Evolutionary conservation across 2,888 invertebrate species (phyloP).

Genomic region (Ypsolopha scabrella): DNA sequence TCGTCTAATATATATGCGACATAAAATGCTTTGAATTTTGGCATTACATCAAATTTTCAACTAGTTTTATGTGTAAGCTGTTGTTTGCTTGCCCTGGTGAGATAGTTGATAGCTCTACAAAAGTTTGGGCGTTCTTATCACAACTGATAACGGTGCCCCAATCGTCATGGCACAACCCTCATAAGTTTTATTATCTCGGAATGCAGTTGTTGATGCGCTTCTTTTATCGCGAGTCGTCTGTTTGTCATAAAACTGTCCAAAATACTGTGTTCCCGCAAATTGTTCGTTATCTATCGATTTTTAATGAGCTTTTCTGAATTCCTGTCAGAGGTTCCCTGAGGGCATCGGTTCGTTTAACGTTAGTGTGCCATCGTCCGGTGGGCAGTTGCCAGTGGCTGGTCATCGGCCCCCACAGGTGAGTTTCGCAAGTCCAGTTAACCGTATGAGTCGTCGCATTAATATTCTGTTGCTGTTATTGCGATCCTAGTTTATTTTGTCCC

Average conservation of each 20-base stretch:
- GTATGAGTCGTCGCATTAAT: constrained; percentile 60
- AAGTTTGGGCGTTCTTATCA: constrained; percentile 24
- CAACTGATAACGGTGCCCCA: constrained; percentile 40
- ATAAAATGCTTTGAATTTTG: too few relatives aligned
- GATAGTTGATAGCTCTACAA: too few relatives aligned
- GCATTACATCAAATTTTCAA: neutral
- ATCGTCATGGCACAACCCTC: constrained; percentile 45
- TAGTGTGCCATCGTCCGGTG: constrained; percentile 23
- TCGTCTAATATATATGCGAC: too few relatives aligned
- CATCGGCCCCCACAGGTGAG: constrained; percentile 62
- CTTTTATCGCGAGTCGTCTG: constrained; percentile 34
- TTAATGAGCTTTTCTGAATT: constrained; percentile 3
- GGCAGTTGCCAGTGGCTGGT: constrained; percentile 39
- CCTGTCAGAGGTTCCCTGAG: neutral
- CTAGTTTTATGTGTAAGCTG: neutral
- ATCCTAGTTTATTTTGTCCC: constrained; percentile 25
- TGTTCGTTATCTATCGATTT: constrained; percentile 7
- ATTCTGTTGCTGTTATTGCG: constrained; percentile 58
- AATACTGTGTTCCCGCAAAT: neutral
- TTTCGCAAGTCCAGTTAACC: constrained; percentile 67
- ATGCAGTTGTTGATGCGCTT: constrained; percentile 42
- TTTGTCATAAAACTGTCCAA: neutral
- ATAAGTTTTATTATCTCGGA: constrained; percentile 36
- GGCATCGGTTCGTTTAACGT: neutral
- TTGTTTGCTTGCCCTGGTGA: neutral